Evolutionary conservation across 1,140 invertebrate genomes (phyloP).

Genomic region (Pollicipes pollicipes): DNA sequence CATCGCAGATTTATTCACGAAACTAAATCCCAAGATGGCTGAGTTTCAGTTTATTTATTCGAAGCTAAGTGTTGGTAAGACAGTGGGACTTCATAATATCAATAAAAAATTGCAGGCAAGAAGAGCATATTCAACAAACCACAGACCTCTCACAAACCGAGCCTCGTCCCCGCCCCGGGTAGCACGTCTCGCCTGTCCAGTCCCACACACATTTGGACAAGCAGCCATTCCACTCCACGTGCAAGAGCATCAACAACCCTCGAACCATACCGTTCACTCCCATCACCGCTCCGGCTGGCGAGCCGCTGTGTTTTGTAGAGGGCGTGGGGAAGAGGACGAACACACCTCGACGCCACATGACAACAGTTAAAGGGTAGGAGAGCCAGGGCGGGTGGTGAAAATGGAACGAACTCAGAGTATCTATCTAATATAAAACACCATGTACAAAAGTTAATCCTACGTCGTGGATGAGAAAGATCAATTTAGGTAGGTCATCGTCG

Average conservation of each 20-base stretch:
- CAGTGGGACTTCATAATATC: slow-evolving; percentile 1
- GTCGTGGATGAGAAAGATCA: not conserved
- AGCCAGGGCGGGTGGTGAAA: not conserved
- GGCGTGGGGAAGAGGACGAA: too few relatives aligned
- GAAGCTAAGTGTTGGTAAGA: slow-evolving; percentile 1
- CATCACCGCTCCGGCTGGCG: too few relatives aligned
- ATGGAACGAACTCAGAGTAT: not conserved
- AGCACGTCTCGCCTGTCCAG: too few relatives aligned
- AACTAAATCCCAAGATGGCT: too few relatives aligned
- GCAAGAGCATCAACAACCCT: too few relatives aligned
- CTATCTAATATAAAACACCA: not conserved
- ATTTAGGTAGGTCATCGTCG: not conserved
- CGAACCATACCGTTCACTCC: too few relatives aligned
- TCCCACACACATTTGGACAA: too few relatives aligned
- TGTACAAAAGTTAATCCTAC: slow-evolving; percentile 1
- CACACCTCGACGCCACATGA: not conserved
- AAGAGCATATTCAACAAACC: not conserved
- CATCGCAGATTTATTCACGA: too few relatives aligned
- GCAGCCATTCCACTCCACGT: too few relatives aligned
- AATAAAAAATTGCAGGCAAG: not conserved
- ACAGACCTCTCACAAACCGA: not conserved
- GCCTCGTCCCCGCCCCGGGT: not conserved
- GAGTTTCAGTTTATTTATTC: not conserved
- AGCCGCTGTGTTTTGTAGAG: too few relatives aligned
- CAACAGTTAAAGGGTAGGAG: not conserved